Evolutionary conservation across 2,888 invertebrate genomes (phyloP).

Genomic region (Coleophora deauratella): DNA sequence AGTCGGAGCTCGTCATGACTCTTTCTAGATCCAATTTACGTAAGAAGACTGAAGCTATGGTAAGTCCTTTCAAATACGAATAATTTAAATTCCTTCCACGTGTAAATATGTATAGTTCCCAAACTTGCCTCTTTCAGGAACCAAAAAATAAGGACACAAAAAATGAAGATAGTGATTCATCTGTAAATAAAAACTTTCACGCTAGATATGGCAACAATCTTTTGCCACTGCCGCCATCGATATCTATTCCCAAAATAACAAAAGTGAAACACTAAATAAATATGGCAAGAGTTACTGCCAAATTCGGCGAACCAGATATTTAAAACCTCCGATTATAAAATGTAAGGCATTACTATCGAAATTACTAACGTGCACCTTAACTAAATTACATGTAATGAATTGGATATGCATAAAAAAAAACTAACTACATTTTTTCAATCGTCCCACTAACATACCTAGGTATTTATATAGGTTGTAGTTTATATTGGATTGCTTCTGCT

Average conservation of each 20-base stretch:
- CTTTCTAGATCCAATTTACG: constrained; percentile 84
- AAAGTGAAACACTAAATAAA: constrained; percentile 39
- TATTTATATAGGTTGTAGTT: too few species aligned
- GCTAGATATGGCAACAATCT: constrained; percentile 66
- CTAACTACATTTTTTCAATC: background rate
- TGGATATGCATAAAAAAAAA: constrained; percentile 4
- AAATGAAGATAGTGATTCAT: constrained; percentile 40
- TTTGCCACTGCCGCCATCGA: constrained; percentile 59
- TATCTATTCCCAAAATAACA: constrained; percentile 63
- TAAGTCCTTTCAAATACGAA: constrained; percentile 31
- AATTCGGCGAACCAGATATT: background rate
- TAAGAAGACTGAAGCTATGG: constrained; percentile 80
- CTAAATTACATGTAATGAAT: constrained; percentile 9
- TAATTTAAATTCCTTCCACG: background rate
- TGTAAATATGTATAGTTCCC: too few species aligned
- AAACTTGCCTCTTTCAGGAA: constrained; percentile 36
- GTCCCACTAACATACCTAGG: too few species aligned
- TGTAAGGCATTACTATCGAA: constrained; percentile 1
- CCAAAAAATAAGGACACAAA: constrained; percentile 21
- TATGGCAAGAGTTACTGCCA: background rate
- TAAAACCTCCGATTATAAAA: background rate
- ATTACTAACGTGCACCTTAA: constrained; percentile 3
- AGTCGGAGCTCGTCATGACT: constrained; percentile 83
- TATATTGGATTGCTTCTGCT: too few species aligned
- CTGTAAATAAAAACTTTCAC: constrained; percentile 62